Conservation (phyloP, 2,113 vertebrate species). For the Dasyurus viverrinus region DNA sequence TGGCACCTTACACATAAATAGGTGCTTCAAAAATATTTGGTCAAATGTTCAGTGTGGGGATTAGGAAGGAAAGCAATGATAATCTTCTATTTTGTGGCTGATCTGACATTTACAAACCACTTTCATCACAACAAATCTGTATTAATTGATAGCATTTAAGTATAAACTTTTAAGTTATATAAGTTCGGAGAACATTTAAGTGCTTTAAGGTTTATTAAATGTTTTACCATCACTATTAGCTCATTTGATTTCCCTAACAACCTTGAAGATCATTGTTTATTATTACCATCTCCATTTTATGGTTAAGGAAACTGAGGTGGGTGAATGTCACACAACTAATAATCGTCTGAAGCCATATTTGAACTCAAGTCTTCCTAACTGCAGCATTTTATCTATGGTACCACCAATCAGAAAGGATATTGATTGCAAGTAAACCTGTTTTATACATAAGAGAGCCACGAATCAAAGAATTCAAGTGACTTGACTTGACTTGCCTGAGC, state of each 20-base stretch:
- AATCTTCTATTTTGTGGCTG: background rate
- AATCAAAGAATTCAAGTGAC: background rate
- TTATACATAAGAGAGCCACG: background rate
- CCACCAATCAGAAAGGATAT: background rate
- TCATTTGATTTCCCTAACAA: background rate
- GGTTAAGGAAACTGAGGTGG: background rate
- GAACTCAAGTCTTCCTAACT: background rate
- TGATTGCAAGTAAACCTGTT: background rate
- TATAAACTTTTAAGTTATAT: too few species aligned
- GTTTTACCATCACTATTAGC: background rate
- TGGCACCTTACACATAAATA: background rate
- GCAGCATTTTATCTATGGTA: background rate
- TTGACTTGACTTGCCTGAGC: background rate
- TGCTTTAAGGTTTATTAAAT: background rate
- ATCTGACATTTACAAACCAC: background rate
- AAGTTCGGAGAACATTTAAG: background rate
- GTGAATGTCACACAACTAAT: background rate
- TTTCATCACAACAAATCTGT: background rate
- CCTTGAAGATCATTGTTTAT: background rate
- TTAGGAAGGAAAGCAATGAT: background rate
- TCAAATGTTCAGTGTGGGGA: background rate
- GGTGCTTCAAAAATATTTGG: background rate
- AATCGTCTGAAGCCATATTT: background rate
- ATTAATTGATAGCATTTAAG: too few species aligned
- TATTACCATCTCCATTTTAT: background rate